Evolutionary conservation across 2,888 invertebrate genomes (phyloP).

Genomic region (Anthrax anthrax): DNA sequence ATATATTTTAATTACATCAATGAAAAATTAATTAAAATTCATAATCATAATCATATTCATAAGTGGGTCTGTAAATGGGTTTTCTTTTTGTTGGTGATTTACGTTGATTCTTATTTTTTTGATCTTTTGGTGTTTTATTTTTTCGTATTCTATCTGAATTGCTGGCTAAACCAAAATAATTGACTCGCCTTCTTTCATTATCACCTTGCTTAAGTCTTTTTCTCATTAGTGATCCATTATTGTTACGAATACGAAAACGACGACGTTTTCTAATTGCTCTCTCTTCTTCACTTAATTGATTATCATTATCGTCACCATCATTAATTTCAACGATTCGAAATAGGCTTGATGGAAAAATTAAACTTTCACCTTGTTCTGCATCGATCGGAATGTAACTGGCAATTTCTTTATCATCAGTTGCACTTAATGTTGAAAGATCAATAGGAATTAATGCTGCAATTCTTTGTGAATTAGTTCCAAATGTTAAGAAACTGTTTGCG

Average conservation of each 20-base stretch:
- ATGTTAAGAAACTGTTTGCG: neutral
- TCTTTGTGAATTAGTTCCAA: neutral
- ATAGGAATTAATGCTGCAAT: constrained; percentile 1
- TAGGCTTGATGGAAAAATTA: constrained; percentile 2
- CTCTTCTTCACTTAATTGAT: neutral
- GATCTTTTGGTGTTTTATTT: no score
- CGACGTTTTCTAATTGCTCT: neutral
- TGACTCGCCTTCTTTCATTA: neutral
- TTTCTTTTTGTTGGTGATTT: no score
- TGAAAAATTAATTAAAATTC: no score
- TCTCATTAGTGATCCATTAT: neutral
- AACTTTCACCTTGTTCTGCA: neutral
- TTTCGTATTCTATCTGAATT: no score
- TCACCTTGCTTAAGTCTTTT: neutral
- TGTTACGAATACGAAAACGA: neutral
- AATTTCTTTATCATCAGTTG: neutral
- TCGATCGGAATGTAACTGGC: constrained; percentile 1
- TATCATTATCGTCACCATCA: neutral
- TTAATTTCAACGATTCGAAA: neutral
- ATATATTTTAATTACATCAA: no score
- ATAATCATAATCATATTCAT: no score
- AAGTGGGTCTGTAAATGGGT: no score
- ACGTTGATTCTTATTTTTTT: no score
- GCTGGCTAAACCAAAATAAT: neutral
- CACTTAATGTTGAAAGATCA: neutral